phyloP scores from a whole-genome alignment of 2,888 invertebrate genomes.

The Drosophila atripex region DNA sequence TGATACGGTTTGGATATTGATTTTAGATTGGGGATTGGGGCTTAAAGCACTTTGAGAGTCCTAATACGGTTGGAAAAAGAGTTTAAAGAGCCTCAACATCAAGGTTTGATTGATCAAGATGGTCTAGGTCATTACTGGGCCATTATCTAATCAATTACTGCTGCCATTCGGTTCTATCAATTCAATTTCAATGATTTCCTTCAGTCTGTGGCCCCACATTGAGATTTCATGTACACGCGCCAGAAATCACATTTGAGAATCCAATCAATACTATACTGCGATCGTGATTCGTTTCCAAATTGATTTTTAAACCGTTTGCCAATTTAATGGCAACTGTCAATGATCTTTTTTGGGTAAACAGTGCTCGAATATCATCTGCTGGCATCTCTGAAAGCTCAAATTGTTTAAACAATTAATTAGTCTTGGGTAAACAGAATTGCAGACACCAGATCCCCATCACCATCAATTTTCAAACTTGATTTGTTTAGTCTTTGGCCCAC shows the following conservation, averaged over 20 bases:
- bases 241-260: conserved; percentile 27
- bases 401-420: conserved; percentile 77
- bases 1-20: conserved; percentile 63
- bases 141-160: conserved; percentile 55
- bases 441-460: conserved; percentile 52
- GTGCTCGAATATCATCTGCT: conserved; percentile 21
- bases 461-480: conserved; percentile 37
- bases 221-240: conserved; percentile 26
- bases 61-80: too few species aligned
- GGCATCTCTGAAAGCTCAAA: conserved; percentile 27
- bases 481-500: conserved; percentile 67
- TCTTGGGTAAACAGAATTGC: conserved; percentile 60
- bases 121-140: conserved; percentile 49
- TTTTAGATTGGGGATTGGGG: conserved; percentile 30
- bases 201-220: conserved; percentile 2
- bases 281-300: conserved; percentile 34
- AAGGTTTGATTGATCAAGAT: conserved; percentile 20
- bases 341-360: conserved; percentile 36
- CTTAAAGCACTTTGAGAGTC: background rate
- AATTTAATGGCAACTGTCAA: conserved; percentile 50
- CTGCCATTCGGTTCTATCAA: conserved; percentile 3
- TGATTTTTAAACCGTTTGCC: conserved; percentile 28
- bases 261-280: conserved; percentile 22
- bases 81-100: background rate
- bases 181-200: conserved; percentile 15